A percentile compares a stretch with the other conserved stretches of the same genome.
These are phyloP conservation scores for Apantesis nais DNA, from an alignment of 2,888 invertebrate genomes.

Conservation along the genomic window DNA sequence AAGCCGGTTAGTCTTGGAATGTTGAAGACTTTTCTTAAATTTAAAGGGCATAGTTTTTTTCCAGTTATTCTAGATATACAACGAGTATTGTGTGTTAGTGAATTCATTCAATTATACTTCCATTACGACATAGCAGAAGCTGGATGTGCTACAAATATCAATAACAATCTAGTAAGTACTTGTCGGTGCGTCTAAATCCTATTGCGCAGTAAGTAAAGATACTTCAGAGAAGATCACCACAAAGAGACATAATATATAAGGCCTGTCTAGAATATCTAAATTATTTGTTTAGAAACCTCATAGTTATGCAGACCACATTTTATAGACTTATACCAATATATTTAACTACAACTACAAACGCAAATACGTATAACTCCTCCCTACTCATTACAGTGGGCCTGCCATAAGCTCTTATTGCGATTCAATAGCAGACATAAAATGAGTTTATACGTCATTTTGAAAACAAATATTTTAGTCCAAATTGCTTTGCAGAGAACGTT, in stretches of 20 bases:
- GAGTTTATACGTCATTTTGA: too few species aligned
- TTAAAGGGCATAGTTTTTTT: too few species aligned
- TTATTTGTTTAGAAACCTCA: background rate
- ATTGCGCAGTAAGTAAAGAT: slow-evolving; percentile 2
- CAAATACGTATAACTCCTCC: background rate
- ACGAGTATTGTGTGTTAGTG: too few species aligned
- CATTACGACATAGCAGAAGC: background rate
- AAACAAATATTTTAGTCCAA: too few species aligned
- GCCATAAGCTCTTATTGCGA: too few species aligned
- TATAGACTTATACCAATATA: slow-evolving; percentile 2
- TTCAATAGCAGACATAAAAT: too few species aligned
- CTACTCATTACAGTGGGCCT: too few species aligned
- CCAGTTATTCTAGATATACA: too few species aligned
- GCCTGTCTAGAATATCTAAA: slow-evolving; percentile 8
- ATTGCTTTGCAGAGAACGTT: too few species aligned
- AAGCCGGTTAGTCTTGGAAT: too few species aligned
- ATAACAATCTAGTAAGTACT: background rate
- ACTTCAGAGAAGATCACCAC: background rate
- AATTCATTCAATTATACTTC: background rate
- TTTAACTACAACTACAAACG: background rate
- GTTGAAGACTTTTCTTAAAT: too few species aligned
- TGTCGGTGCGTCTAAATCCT: background rate
- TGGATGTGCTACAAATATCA: background rate
- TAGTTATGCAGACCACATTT: slow-evolving; percentile 27
- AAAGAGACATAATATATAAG: slow-evolving; percentile 4